A percentile compares a stretch with the other conserved stretches of the same genome.
These are phyloP conservation scores for Odobenus rosmarus DNA, from an alignment of 2,113 vertebrate genomes.

Conservation along the genomic window DNA sequence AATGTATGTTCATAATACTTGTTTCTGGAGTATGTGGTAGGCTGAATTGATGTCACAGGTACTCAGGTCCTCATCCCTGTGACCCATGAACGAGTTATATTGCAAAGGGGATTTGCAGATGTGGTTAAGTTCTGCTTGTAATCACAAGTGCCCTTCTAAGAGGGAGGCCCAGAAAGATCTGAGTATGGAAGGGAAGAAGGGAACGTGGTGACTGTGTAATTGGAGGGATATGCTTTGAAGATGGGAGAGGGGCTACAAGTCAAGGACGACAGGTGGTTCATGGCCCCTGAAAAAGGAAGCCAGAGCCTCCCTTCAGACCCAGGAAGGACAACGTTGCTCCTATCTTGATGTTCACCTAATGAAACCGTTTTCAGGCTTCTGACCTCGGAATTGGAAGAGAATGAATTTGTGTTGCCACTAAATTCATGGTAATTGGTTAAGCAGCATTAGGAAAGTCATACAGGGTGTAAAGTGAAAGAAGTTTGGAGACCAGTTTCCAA, in stretches of 20 bases:
- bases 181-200: not conserved
- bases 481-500: not conserved
- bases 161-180: not conserved
- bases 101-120: not conserved
- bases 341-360: not conserved
- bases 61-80: not conserved
- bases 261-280: not conserved
- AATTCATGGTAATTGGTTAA: not conserved
- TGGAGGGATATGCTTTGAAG: not conserved
- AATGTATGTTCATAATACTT: not conserved
- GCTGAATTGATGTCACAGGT: not conserved
- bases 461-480: not conserved
- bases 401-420: not conserved
- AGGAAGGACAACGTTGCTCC: rapidly evolving
- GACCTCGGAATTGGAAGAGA: not conserved
- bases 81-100: not conserved
- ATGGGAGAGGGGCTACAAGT: not conserved
- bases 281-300: not conserved
- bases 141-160: not conserved
- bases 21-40: not conserved
- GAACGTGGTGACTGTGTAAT: not conserved
- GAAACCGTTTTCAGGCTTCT: not conserved
- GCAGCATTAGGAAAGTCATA: not conserved
- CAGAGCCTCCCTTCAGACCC: too few relatives aligned
- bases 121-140: not conserved